Base-by-base conservation (phyloP, 1,140 invertebrate species). In the Drosophila eugracilis region DNA sequence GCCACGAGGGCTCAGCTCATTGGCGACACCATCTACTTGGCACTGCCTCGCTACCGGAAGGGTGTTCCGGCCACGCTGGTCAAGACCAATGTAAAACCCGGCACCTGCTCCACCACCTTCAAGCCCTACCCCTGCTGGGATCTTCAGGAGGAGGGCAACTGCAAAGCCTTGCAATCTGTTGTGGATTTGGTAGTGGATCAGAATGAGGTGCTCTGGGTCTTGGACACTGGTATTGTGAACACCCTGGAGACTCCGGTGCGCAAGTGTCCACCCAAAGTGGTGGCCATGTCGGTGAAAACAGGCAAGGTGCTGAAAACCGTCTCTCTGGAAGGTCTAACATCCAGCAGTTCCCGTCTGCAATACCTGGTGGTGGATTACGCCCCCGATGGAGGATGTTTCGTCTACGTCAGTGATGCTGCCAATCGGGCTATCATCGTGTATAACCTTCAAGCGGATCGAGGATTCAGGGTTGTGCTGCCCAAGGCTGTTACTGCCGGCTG, bases 351-450 rank as follows among this genome's bases (percentile, higher is more conserved):
- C 0, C 92, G 93, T 1, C 72, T 95, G 3, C 94, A 95, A 60
- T 94, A 94, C 75, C 58, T 95, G 5, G 92, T 93, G 10, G 92
- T 94, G n/a, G 94, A 95, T 41, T 94, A 94, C 70, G 67, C 81
- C 0, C 76, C 79, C 10, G 92, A 94, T 57, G 93, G 92, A 1
- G 89, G 92, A 0, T 90, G 86, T 48, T 94, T 93, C 59, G 86
- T 94, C 9, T 95, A 95, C 72, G 92, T 95, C 1, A 93, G 93
- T 19, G 95, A 95, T 90, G 94, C 94, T 1, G 94, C 93, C 1
- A 92, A 93, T 10, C 89, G 94, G 14, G 93, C 94, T 0, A 94
- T 95, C 21, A 89, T 95, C 7, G 94, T 95, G 0, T 95, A 93
- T 62, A 94, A 95, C 71, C 92, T 95, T 1, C 92, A 92, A 17